phyloP scores from a whole-genome alignment of 2,888 invertebrate species.

The Eupithecia insigniata region DNA sequence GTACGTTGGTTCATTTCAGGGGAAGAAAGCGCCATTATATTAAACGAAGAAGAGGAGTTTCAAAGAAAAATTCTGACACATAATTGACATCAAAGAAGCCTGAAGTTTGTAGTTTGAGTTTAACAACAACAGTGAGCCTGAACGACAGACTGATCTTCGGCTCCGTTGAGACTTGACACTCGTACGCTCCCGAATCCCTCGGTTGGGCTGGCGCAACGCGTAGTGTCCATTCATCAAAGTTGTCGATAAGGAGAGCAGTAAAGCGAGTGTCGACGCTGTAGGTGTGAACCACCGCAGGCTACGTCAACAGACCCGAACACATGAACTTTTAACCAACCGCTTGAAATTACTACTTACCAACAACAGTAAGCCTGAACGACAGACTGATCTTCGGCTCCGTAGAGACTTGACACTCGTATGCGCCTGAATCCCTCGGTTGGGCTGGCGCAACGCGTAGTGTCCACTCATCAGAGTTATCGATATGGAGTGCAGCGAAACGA shows the following conservation, averaged over 20 bases:
- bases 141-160: slow-evolving; percentile 93
- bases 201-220: slow-evolving; percentile 86
- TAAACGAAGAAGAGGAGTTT: too few relatives aligned
- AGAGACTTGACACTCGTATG: slow-evolving; percentile 96
- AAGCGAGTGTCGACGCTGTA: background rate
- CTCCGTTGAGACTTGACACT: slow-evolving; percentile 96
- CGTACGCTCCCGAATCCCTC: slow-evolving; percentile 94
- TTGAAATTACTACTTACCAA: too few relatives aligned
- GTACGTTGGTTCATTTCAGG: background rate
- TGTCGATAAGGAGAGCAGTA: background rate
- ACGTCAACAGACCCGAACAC: too few relatives aligned
- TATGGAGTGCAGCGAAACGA: slow-evolving; percentile 86
- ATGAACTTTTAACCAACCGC: too few relatives aligned
- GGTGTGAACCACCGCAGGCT: too few relatives aligned
- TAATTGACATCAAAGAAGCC: slow-evolving; percentile 45
- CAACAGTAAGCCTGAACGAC: slow-evolving; percentile 89
- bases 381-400: slow-evolving; percentile 95
- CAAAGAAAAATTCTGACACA: too few relatives aligned
- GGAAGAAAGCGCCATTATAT: too few relatives aligned
- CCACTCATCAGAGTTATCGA: slow-evolving; percentile 85
- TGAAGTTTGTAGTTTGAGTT: too few relatives aligned
- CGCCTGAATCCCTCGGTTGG: slow-evolving; percentile 92
- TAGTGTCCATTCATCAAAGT: too few relatives aligned
- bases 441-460: slow-evolving; percentile 83
- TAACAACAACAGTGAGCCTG: slow-evolving; percentile 87